Percentiles rank a stretch among this genome's conserved stretches.
These are phyloP conservation scores for Drosophila suboccidentalis DNA, from an alignment of 2,888 invertebrate species.

Conservation along the genomic window DNA sequence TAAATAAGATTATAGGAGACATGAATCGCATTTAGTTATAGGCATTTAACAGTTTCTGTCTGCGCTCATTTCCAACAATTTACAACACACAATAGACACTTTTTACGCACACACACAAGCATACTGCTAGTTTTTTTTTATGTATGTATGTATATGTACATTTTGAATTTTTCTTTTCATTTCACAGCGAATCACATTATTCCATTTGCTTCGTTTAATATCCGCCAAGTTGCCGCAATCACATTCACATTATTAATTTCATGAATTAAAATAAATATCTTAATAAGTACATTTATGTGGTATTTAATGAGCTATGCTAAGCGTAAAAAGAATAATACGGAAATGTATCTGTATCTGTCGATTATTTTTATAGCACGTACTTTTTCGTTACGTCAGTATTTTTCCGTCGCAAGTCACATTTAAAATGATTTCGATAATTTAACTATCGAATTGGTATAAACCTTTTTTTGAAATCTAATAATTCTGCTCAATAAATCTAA, in stretches of 20 bases:
- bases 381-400: too few relatives aligned
- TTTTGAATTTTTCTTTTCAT: slow-evolving; percentile 21
- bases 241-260: slow-evolving; percentile 10
- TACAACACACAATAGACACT: slow-evolving; percentile 27
- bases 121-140: slow-evolving; percentile 26
- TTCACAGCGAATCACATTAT: slow-evolving; percentile 32
- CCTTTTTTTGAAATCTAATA: too few relatives aligned
- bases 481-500: too few relatives aligned
- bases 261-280: slow-evolving; percentile 15
- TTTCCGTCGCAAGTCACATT: too few relatives aligned
- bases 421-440: too few relatives aligned
- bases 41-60: background rate
- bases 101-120: slow-evolving; percentile 27
- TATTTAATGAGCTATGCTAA: slow-evolving; percentile 45
- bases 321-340: slow-evolving; percentile 57
- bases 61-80: slow-evolving; percentile 4
- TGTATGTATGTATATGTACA: slow-evolving; percentile 28
- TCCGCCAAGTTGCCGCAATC: background rate
- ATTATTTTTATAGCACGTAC: too few relatives aligned
- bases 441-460: too few relatives aligned
- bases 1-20: background rate
- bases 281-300: slow-evolving; percentile 31
- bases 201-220: slow-evolving; percentile 3
- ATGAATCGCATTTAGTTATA: background rate
- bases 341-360: too few relatives aligned